phyloP scores from a whole-genome alignment of 2,888 invertebrate species.

The Sympetrum striolatum region DNA sequence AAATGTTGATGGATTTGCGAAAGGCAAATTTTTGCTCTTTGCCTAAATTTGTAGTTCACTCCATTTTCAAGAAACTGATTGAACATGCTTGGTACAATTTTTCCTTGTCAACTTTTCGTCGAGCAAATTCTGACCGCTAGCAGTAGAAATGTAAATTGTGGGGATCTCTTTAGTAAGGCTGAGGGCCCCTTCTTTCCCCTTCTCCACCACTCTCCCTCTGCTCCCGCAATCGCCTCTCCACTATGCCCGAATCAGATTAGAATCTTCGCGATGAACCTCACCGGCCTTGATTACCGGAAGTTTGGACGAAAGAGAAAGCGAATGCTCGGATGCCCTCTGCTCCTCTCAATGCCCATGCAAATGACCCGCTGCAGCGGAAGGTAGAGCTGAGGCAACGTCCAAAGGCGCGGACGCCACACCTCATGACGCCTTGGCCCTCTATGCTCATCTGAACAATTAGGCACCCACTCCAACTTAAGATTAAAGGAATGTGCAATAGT shows the following conservation, averaged over 20 bases:
- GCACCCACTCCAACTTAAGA: too few species aligned
- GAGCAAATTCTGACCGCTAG: too few species aligned
- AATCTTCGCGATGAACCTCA: conserved; percentile 27
- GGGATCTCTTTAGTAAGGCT: not conserved
- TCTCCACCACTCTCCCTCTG: not conserved
- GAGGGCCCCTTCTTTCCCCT: not conserved
- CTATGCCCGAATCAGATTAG: not conserved
- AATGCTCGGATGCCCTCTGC: not conserved
- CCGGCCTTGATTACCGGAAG: conserved; percentile 33
- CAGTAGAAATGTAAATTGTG: not conserved
- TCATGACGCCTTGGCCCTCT: too few species aligned
- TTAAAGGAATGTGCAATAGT: too few species aligned
- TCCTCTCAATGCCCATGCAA: not conserved
- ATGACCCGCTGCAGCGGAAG: not conserved
- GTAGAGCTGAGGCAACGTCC: not conserved
- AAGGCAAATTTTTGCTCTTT: too few species aligned
- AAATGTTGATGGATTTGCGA: too few species aligned
- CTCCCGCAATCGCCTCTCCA: not conserved
- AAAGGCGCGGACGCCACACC: not conserved
- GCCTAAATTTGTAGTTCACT: too few species aligned
- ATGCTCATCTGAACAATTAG: too few species aligned
- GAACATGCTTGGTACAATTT: too few species aligned
- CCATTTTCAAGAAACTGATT: too few species aligned
- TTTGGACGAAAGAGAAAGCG: conserved; percentile 12
- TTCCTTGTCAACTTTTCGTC: too few species aligned